Conservation (phyloP, 2,113 vertebrate genomes). For the Nothobranchius kuhntae region DNA sequence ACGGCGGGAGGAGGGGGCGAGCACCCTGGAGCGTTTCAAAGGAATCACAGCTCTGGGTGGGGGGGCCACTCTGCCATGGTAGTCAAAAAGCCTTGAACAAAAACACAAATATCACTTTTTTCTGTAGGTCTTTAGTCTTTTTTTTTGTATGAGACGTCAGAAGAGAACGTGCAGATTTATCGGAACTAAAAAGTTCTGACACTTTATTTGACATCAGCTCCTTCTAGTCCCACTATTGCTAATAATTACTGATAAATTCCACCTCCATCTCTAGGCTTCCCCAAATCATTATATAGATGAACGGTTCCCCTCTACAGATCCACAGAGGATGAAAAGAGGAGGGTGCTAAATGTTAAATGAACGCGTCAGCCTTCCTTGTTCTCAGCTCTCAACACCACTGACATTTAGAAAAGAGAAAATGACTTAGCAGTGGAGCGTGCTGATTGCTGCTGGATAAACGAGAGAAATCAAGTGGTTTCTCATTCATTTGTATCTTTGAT, state of each 20-base stretch:
- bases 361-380: slow-evolving; percentile 44
- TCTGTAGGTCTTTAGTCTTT: slow-evolving; percentile 4
- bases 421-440: slow-evolving; percentile 53
- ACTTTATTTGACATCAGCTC: slow-evolving; percentile 15
- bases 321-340: slow-evolving; percentile 28
- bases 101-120: slow-evolving; percentile 29
- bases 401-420: slow-evolving; percentile 70
- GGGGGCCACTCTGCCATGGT: slow-evolving; percentile 91
- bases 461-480: slow-evolving; percentile 35
- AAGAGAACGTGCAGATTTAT: not conserved
- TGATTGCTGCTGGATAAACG: slow-evolving; percentile 56
- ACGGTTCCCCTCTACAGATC: slow-evolving; percentile 12
- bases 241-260: not conserved
- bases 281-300: not conserved
- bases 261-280: not conserved
- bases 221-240: not conserved
- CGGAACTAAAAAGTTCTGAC: not conserved
- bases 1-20: slow-evolving; percentile 88
- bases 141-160: not conserved
- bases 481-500: slow-evolving; percentile 13
- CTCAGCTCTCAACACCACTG: slow-evolving; percentile 46
- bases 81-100: slow-evolving; percentile 91
- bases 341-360: slow-evolving; percentile 65
- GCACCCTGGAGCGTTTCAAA: slow-evolving; percentile 91
- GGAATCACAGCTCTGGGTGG: slow-evolving; percentile 94